Conservation (phyloP, 2,888 invertebrate species). For the Yponomeuta cagnagella region DNA sequence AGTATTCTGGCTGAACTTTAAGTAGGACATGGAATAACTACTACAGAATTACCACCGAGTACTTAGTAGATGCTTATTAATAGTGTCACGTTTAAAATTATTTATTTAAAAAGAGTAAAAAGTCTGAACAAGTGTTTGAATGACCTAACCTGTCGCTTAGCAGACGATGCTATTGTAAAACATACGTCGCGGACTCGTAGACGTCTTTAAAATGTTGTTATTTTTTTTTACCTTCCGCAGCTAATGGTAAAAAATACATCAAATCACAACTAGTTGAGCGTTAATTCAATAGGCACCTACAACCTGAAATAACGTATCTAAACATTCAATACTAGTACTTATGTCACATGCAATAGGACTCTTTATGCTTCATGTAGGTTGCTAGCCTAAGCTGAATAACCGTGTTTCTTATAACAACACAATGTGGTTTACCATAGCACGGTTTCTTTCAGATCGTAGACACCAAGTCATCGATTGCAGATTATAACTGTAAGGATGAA, state of each 20-base stretch:
- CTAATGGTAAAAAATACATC: neutral
- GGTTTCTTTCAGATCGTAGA: neutral
- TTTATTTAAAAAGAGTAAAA: neutral
- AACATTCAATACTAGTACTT: neutral
- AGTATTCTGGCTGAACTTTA: too few species aligned
- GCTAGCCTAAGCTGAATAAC: conserved; percentile 8
- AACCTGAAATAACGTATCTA: neutral
- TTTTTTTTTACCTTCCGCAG: neutral
- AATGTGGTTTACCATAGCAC: neutral
- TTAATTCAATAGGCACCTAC: neutral
- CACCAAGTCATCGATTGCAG: conserved; percentile 9
- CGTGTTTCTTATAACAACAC: conserved; percentile 3
- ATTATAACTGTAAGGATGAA: conserved; percentile 7
- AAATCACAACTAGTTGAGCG: neutral
- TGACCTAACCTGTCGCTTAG: neutral
- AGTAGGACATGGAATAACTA: too few species aligned
- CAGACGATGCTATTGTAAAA: neutral
- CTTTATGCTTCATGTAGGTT: neutral
- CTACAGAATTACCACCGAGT: neutral
- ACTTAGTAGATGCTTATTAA: neutral
- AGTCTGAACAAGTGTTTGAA: conserved; percentile 1
- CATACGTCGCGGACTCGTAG: neutral
- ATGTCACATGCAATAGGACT: neutral
- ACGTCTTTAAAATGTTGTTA: neutral
- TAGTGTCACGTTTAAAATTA: neutral